Base-by-base conservation (phyloP, 2,113 vertebrate genomes). In the Eolophus roseicapilla region DNA sequence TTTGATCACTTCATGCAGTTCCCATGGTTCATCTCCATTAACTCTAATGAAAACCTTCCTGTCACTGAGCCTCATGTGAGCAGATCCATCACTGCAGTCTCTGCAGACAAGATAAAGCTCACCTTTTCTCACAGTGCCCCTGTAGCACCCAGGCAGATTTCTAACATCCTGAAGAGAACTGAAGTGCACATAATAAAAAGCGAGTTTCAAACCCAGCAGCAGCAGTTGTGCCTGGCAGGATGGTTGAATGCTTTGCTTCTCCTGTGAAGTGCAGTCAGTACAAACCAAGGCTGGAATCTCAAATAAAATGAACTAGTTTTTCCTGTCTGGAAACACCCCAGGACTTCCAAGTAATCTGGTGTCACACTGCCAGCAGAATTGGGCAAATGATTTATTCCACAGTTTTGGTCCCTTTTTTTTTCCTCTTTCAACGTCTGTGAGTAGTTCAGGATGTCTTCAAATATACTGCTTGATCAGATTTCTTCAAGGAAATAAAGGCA, bases 301-400 rank as follows among this genome's bases (percentile, higher is more conserved):
- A 69, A 78, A 78, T 39, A 52, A 92, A 95, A 86, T 57, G 41
- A 91, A 63, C 44, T 43, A 3, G 1, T 33, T 96, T 93, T 88
- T 92, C 65, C 90, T 85, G 47, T 39, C 79, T 97, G 93, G 82
- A 93, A 91, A 82, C 52, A 76, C 37, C 88, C 57, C 82, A 95
- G 70, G 63, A 60, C 23, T 87, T 94, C 84, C 90, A 84, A 96
- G 81, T 46, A 49, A 55, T 82, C 78, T 60, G 55, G 46, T 88
- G 77, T 92, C 81, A 75, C 39, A 20, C 3, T 87, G 74, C 74
- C 87, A 88, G 95, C 35, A 60, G 71, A 80, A 82, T 7, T 62
- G 71, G 63, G 71, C 53, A 90, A 88, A 73, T 80, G 0, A 76
- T 76, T 85, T 60, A 90, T 69, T 78, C 44, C 43, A 82, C 33